Evolutionary conservation across 2,888 invertebrate genomes (phyloP), one percentile per base, ranked within the genome.

Genomic region (Choreutis nemorana): DNA sequence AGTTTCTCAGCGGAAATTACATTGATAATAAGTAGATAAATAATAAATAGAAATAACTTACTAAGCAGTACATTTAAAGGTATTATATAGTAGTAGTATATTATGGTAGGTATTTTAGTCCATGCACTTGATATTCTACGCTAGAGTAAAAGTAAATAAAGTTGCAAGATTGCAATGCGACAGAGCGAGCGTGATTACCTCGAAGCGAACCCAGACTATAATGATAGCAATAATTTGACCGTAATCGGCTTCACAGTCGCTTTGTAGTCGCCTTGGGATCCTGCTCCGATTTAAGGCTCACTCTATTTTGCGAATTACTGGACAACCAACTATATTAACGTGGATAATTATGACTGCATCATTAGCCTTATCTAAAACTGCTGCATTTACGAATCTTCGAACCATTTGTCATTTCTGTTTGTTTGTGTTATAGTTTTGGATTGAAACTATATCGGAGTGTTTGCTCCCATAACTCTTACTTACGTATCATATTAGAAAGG

Each of bases 201-300:
- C 44, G 41, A 44, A 55, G 58, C 52, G 55, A 47, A 49, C 54
- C 54, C 34, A 51, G 54, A 52, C 62, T 57, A 57, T 77, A 77
- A 77, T 75, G 71, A 67, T 58, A 54, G 70, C 63, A 63, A 77
- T 77, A 77, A 77, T 75, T 77, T 65, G 70, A 60, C 65, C 65
- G 64, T 75, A 77, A 73, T 73, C 66, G 72, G 57, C 60, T 59
- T 55, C 64, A 62, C 53, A n/a, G 59, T 57, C 64, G 64, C 58
- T 71, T 66, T 68, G 70, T 65, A 61, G 63, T 53, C 64, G 67
- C 67, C 71, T 68, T 65, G 75, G 75, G 75, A 72, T 56, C 56
- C 46, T 49, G 56, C 59, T 58, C 50, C 55, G 62, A 67, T 71
- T 75, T 75, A 67, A 75, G 70, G 62, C 72, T 50, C 38, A 53